These are phyloP conservation scores for Mayetiola destructor DNA, from an alignment of 2,888 invertebrate species.

Conservation along the genomic window DNA sequence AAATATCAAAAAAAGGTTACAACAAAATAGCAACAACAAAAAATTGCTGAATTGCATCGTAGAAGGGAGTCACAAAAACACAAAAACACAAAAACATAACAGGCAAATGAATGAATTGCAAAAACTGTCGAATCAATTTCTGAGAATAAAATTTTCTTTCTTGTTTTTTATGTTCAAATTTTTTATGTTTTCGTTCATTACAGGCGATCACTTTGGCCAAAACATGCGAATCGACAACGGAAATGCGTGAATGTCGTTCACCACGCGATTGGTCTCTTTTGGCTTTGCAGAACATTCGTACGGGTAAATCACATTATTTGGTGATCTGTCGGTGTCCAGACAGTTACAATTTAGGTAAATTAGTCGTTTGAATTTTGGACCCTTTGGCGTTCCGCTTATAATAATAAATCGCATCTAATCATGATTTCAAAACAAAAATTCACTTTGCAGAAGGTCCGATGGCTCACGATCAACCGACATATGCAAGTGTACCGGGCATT, in stretches of 20 bases:
- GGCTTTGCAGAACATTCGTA: conserved; percentile 79
- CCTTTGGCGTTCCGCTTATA: neutral
- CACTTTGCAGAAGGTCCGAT: conserved; percentile 65
- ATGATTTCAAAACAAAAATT: neutral
- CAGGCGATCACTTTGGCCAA: conserved; percentile 76
- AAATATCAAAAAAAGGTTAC: neutral
- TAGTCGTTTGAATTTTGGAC: neutral
- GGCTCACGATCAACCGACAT: conserved; percentile 86
- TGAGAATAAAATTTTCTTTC: neutral
- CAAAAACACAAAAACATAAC: neutral
- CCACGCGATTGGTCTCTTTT: conserved; percentile 84
- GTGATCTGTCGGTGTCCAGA: conserved; percentile 85
- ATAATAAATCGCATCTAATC: neutral
- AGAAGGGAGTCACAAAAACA: too few species aligned
- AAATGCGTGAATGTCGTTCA: conserved; percentile 76
- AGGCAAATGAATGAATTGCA: neutral
- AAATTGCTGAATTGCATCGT: too few species aligned
- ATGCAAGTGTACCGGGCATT: conserved; percentile 85
- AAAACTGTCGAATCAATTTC: neutral
- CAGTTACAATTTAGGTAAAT: conserved; percentile 64
- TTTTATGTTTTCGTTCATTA: too few species aligned
- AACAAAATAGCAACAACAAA: neutral
- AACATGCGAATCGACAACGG: conserved; percentile 83
- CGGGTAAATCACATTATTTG: conserved; percentile 85
- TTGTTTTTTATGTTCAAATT: neutral